Evolutionary conservation across 23 tunicate species (phyloP).

Genomic region (Trididemnum nubilum): DNA sequence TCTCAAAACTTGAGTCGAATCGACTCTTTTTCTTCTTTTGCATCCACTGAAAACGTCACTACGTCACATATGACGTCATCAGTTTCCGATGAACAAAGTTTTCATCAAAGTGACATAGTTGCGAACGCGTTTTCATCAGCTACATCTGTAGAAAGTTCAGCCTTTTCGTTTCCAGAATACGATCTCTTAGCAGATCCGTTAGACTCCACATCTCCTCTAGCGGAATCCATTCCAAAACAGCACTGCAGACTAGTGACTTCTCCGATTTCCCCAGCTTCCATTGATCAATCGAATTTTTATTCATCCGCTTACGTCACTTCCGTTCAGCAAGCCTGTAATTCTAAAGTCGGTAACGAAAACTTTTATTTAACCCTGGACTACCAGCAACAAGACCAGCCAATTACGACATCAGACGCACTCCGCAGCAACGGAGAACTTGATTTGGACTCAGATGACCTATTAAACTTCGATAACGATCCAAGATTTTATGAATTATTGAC

Average conservation of each 20-base stretch:
- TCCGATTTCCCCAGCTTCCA: not conserved
- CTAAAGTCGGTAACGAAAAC: not conserved
- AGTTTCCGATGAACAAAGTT: not conserved
- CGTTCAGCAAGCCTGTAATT: too few species aligned
- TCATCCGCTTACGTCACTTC: too few species aligned
- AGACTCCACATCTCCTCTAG: not conserved
- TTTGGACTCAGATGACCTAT: constrained; percentile 29
- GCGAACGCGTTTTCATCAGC: constrained; percentile 12
- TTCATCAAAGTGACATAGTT: constrained; percentile 3
- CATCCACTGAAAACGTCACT: too few species aligned
- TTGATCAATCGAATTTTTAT: not conserved
- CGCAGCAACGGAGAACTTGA: constrained; percentile 19
- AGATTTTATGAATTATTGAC: not conserved
- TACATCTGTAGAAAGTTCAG: not conserved
- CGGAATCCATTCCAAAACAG: not conserved
- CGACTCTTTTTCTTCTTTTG: too few species aligned
- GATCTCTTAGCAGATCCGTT: not conserved
- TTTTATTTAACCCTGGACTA: not conserved
- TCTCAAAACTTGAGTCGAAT: too few species aligned
- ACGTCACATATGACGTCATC: too few species aligned
- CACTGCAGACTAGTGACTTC: not conserved
- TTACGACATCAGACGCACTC: too few species aligned
- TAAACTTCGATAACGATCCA: constrained; percentile 12
- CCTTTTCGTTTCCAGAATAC: not conserved
- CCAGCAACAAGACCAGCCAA: not conserved